phyloP scores from a whole-genome alignment of 2,113 vertebrate species.

The Coryphaenoides rupestris region DNA sequence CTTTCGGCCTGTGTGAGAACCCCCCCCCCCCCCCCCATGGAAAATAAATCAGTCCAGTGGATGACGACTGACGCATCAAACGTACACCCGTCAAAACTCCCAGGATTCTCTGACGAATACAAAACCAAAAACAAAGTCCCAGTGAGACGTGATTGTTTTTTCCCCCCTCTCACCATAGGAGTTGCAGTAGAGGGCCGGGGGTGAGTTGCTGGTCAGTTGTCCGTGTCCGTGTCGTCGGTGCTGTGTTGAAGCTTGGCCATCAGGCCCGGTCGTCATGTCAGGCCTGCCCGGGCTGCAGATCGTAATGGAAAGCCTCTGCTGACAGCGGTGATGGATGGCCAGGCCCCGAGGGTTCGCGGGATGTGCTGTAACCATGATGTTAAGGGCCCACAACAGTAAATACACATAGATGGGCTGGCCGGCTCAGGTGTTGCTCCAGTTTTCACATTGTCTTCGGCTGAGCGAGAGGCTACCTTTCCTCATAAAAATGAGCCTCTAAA shows the following conservation, averaged over 20 bases:
- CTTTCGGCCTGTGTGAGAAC: constrained; percentile 14
- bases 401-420: too few species aligned
- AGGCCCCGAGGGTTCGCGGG: constrained; percentile 19
- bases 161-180: constrained; percentile 28
- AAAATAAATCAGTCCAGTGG: not conserved
- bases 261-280: constrained; percentile 18
- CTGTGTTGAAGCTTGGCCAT: constrained; percentile 19
- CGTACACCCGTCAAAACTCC: too few species aligned
- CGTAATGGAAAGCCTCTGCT: constrained; percentile 52
- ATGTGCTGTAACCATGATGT: constrained; percentile 38
- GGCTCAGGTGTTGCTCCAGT: too few species aligned
- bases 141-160: too few species aligned
- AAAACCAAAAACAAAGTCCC: too few species aligned
- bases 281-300: constrained; percentile 53
- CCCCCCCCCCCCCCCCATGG: too few species aligned
- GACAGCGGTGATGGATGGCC: constrained; percentile 48
- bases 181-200: constrained; percentile 22
- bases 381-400: constrained; percentile 23
- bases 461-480: too few species aligned
- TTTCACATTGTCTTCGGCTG: too few species aligned
- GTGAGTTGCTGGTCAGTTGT: constrained; percentile 20
- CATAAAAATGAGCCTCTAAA: too few species aligned
- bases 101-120: too few species aligned
- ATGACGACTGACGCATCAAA: too few species aligned
- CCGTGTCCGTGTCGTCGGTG: constrained; percentile 13